phyloP scores from a whole-genome alignment of 2,888 invertebrate species.

The Bugula neritina region DNA sequence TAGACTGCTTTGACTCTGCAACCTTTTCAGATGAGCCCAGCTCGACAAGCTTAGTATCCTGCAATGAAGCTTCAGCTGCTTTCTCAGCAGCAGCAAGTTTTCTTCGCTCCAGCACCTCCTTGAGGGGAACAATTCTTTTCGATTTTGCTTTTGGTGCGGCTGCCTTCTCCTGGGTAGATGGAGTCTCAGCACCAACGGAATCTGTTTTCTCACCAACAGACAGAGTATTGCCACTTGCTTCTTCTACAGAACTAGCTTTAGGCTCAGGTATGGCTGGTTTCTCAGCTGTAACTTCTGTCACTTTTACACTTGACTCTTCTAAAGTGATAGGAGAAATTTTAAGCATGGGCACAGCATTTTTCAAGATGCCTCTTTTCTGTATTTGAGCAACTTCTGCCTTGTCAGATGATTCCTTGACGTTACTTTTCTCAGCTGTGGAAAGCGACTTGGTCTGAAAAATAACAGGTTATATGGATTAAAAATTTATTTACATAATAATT shows the following conservation, averaged over 20 bases:
- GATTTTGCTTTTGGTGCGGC: neutral
- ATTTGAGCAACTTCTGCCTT: neutral
- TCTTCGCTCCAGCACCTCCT: conserved; percentile 6
- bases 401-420: too few relatives aligned
- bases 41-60: neutral
- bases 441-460: too few relatives aligned
- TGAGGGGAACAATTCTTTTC: neutral
- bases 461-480: too few relatives aligned
- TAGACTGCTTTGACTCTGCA: neutral
- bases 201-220: neutral
- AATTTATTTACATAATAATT: too few relatives aligned
- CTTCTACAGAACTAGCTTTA: neutral
- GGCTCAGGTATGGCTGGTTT: neutral
- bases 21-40: neutral
- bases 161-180: neutral
- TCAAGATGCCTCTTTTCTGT: conserved; percentile 21
- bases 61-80: neutral
- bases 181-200: neutral
- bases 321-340: neutral
- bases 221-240: neutral
- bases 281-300: neutral
- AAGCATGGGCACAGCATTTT: conserved; percentile 17
- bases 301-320: neutral
- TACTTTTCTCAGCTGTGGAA: too few relatives aligned
- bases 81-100: conserved; percentile 5